These are phyloP conservation scores for Platorchestia sp. DNA, from an alignment of 1,140 invertebrate species.

Conservation along the genomic window DNA sequence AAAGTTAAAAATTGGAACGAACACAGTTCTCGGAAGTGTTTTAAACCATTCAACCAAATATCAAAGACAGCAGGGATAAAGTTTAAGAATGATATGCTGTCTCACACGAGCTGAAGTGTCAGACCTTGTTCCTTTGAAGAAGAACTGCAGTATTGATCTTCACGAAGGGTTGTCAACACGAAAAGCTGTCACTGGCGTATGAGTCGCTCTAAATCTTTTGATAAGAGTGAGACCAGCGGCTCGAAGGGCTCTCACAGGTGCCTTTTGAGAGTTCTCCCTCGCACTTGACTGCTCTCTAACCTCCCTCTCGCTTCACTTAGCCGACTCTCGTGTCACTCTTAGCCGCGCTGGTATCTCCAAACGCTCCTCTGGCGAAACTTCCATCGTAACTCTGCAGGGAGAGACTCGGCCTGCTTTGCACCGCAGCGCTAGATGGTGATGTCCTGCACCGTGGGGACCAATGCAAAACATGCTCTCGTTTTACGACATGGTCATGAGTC, in stretches of 20 bases:
- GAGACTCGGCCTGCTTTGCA: not conserved
- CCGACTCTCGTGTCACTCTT: not conserved
- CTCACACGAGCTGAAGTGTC: not conserved
- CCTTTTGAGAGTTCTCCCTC: constrained; percentile 4
- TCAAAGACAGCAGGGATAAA: not conserved
- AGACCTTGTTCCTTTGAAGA: not conserved
- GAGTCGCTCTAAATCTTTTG: constrained; percentile 15
- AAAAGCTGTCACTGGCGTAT: constrained; percentile 6
- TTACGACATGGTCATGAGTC: not conserved
- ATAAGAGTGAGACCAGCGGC: constrained; percentile 1
- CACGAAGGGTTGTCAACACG: not conserved
- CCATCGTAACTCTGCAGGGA: not conserved
- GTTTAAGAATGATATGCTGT: not conserved
- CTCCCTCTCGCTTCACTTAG: constrained; percentile 15
- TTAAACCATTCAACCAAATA: not conserved
- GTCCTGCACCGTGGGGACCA: not conserved
- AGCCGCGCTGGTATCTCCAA: not conserved
- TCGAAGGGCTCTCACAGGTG: constrained; percentile 19
- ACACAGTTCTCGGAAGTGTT: no score
- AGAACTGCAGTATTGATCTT: not conserved
- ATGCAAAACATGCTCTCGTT: not conserved
- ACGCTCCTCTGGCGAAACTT: not conserved
- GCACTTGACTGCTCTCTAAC: constrained; percentile 16
- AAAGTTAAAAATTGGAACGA: no score
- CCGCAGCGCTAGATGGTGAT: not conserved